Evolutionary conservation across 2,113 vertebrate species (phyloP).

Genomic region (Toxostoma redivivum): DNA sequence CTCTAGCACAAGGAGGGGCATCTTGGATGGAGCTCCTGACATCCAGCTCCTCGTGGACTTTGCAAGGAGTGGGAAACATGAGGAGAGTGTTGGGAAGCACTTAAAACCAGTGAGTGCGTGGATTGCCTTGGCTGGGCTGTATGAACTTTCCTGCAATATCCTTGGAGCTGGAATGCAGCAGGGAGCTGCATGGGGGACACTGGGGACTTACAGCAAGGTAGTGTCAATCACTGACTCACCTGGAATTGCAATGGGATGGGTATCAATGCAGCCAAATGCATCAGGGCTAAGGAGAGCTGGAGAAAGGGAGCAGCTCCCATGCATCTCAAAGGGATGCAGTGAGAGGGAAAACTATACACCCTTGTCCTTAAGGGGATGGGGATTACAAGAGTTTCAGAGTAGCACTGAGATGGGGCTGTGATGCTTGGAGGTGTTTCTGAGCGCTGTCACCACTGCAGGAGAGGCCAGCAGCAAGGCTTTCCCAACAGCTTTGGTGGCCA

Average conservation of each 20-base stretch:
- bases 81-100: neutral
- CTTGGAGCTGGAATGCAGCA: neutral
- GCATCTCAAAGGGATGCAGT: neutral
- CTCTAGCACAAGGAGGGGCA: neutral
- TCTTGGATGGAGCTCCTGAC: neutral
- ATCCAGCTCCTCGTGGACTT: neutral
- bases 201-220: neutral
- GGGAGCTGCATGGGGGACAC: neutral
- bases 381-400: neutral
- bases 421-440: neutral
- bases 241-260: neutral
- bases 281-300: neutral
- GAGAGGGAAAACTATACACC: neutral
- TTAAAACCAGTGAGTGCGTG: neutral
- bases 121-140: neutral
- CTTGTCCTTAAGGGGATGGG: neutral
- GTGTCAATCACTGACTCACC: neutral
- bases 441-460: rapidly evolving
- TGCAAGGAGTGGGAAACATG: neutral
- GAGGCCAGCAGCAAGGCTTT: neutral
- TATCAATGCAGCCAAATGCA: neutral
- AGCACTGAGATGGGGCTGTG: neutral
- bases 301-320: neutral
- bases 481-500: neutral
- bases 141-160: neutral